Evolutionary conservation across 1,140 invertebrate species (phyloP), one percentile per base, ranked within the genome.

Genomic region (Cydia pomonella): DNA sequence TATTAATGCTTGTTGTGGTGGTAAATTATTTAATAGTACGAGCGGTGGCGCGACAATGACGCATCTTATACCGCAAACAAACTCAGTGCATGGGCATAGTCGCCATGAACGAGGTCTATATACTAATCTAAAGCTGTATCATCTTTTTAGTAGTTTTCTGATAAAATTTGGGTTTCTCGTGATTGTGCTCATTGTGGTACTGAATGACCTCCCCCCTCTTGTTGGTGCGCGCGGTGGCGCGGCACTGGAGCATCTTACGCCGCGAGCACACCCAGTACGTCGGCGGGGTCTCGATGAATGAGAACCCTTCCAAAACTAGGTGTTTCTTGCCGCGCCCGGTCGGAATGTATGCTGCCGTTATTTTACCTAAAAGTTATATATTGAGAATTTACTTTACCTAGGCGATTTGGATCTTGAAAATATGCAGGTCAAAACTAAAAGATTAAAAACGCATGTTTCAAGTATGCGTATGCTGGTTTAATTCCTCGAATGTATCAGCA

Each of bases 231-330:
- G 87, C 88, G 18, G 76, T 84, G 10, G 87, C 88, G 23, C 21
- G 66, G 64, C 90, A 92, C 0, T 72, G 69, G 6, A 77, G 27
- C 6, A 53, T 75, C 76, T 86, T 90, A 27, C 77, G 75, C 12
- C 84, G 79, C 6, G 87, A 90, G 72, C 89, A 91, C 4, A 72
- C 47, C 88, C 88, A 91, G 73, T 85, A 85, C 0, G 77, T 85
- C 7, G 87, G 76, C 7, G 76, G 1, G 0, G 76, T 73, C 73
- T 87, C 84, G 27, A 66, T 80, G 79, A 88, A 91, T 9, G 88
- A 87, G 62, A 77, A 91, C 6, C 87, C 90, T 29, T 87, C 76
- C 10, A 91, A 29, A 16, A 90, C 76, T 59, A 91, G 77, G 59
- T 82, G 80, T 21, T 79, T 79, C 66, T 86, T 86, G 21, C 89